These are phyloP conservation scores for Bombylius major DNA, from an alignment of 2,888 invertebrate species.

Conservation along the genomic window DNA sequence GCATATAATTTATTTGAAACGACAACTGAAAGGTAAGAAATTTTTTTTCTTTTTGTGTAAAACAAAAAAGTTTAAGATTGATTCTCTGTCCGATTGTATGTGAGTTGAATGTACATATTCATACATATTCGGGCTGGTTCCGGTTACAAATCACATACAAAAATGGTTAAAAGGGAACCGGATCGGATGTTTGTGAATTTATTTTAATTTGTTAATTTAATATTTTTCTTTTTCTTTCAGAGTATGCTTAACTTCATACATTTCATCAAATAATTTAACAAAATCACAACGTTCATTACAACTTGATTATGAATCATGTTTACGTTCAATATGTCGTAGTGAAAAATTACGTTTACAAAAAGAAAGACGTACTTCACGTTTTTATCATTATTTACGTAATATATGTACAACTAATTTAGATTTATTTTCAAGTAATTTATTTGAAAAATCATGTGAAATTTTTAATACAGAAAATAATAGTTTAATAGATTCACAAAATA, in stretches of 20 bases:
- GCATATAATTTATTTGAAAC: slow-evolving; percentile 30
- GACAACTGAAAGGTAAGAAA: slow-evolving; percentile 20
- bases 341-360: slow-evolving; percentile 45
- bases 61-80: neutral
- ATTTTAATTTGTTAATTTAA: neutral
- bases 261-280: neutral
- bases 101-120: too few relatives aligned
- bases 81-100: too few relatives aligned
- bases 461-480: slow-evolving; percentile 16
- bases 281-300: slow-evolving; percentile 38
- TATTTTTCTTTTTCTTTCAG: neutral
- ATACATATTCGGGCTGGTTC: too few relatives aligned
- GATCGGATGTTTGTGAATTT: neutral
- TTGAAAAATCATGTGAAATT: slow-evolving; percentile 39
- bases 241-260: neutral
- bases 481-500: too few relatives aligned
- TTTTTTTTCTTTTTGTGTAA: neutral
- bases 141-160: too few relatives aligned
- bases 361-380: slow-evolving; percentile 58
- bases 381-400: slow-evolving; percentile 64
- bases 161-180: neutral
- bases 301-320: slow-evolving; percentile 55
- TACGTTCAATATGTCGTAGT: slow-evolving; percentile 55
- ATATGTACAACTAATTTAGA: slow-evolving; percentile 34
- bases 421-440: slow-evolving; percentile 40